Base-by-base conservation (phyloP, 2,797 vertebrate species). In the Xenentodon cancila region DNA sequence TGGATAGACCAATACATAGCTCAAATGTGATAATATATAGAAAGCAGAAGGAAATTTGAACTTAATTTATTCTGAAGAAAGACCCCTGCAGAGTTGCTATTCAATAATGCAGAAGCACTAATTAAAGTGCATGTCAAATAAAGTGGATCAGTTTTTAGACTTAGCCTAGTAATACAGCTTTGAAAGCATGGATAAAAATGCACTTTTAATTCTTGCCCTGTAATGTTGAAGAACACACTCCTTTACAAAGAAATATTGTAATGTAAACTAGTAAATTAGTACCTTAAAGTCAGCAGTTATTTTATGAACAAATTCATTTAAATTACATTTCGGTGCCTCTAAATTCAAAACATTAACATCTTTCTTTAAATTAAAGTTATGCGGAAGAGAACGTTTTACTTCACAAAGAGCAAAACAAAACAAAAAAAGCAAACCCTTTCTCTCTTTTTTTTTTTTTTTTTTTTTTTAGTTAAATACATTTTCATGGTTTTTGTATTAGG, bases 121-220 rank as follows among this genome's bases (percentile, higher is more conserved):
- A 61, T 62, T 49, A 47, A 52, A 72, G 54, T 37, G 30, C 15
- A 63, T 53, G 11, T 40, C 51, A 54, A 73, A 63, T 53, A 55
- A 60, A 67, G 45, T 56, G 30, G 16, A 7, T 52, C 25, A 9
- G 7, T 57, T 55, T 73, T 73, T 20, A 68, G 45, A 56, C 34
- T 11, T 13, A 37, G 34, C 12, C 34, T 3, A 4, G 11, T 56
- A 27, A 1, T 48, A 37, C 30, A 64, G 34, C 30, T 60, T 61
- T 68, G 34, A 53, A 73, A 52, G 13, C 17, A 43, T 9, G 19
- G 20, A 57, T 64, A 59, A 64, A 67, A 47, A 71, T 53, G 40
- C 46, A 75, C 49, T 66, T 56, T 64, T 59, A 49, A 67, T 52
- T 21, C 60, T 22, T 63, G 20, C 25, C 19, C 32, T 63, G 66